Evolutionary conservation across 2,797 vertebrate genomes (phyloP).

Genomic region (Apodemus agrarius): DNA sequence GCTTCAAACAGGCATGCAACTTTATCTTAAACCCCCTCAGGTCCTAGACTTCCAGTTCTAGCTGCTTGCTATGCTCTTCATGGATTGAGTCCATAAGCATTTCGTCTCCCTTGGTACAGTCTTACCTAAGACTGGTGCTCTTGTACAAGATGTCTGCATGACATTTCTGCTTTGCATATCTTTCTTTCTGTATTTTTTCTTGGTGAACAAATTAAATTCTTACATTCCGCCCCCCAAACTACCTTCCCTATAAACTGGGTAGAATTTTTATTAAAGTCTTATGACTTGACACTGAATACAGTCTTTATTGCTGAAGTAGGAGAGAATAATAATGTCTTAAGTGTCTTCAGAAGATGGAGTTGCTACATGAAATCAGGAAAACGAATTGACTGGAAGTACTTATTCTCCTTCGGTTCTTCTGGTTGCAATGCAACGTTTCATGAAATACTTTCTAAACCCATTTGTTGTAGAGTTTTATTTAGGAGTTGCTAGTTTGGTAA

Average conservation of each 20-base stretch:
- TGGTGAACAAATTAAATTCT: background rate
- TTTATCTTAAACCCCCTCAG: background rate
- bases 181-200: constrained; percentile 51
- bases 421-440: background rate
- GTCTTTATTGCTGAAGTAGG: constrained; percentile 27
- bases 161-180: background rate
- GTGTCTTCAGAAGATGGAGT: constrained; percentile 43
- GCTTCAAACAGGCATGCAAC: background rate
- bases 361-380: constrained; percentile 37
- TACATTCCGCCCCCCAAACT: background rate
- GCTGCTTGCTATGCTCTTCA: background rate
- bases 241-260: background rate
- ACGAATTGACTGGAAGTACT: background rate
- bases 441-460: constrained; percentile 52
- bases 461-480: constrained; percentile 54
- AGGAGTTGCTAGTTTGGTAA: background rate
- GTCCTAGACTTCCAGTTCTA: background rate
- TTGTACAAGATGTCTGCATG: constrained; percentile 29
- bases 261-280: no score
- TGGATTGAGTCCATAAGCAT: background rate
- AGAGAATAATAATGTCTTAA: constrained; percentile 31
- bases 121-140: background rate
- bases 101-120: background rate
- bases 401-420: background rate
- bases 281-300: background rate